Base-by-base conservation (phyloP, 1,140 invertebrate species). In the Listronotus oregonensis region DNA sequence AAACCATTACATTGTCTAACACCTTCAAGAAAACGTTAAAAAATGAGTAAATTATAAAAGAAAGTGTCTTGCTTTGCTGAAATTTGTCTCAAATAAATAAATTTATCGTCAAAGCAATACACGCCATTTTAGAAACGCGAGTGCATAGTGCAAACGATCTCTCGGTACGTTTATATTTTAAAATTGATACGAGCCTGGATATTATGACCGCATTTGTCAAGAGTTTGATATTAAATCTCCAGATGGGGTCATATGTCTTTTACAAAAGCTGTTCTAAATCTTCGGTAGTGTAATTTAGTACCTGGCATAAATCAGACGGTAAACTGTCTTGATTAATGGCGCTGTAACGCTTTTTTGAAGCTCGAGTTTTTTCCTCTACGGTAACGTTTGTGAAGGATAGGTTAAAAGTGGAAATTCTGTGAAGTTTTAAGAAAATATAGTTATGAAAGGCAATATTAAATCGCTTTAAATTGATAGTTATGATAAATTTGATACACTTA, bases 141-240 rank as follows among this genome's bases (percentile, higher is more conserved):
- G 52, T 32, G 44, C 43, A 57, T 14, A 56, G 42, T 43, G 27
- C 31, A 47, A 58, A 47, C 44, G 9, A 34, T 61, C 14, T 51
- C 39, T 43, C 37, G 3, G 52, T 47, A 51, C 54, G 62, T 57
- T 63, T 63, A 63, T 50, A 56, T 54, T 64, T 56, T 64, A 64
- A 64, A 66, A 66, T 47, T 60, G 50, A 60, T 66, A 54, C 50
- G 56, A 42, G 49, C 64, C 64, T 39, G 64, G 50, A 66, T 66
- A 60, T 66, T 60, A 66, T 59, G 64, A 60, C 64, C 56, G 64
- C 64, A 66, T 66, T 66, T 66, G 64, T 66, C 64, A 66, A 66
- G 57, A 59, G 64, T 66, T 64, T 66, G 64, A 66, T 66, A 66
- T 66, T 66, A 66, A 59, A 66, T 66, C 64, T 64, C 64, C 64